Base-by-base conservation (phyloP, 2,113 vertebrate species). In the Gavialis gangeticus region DNA sequence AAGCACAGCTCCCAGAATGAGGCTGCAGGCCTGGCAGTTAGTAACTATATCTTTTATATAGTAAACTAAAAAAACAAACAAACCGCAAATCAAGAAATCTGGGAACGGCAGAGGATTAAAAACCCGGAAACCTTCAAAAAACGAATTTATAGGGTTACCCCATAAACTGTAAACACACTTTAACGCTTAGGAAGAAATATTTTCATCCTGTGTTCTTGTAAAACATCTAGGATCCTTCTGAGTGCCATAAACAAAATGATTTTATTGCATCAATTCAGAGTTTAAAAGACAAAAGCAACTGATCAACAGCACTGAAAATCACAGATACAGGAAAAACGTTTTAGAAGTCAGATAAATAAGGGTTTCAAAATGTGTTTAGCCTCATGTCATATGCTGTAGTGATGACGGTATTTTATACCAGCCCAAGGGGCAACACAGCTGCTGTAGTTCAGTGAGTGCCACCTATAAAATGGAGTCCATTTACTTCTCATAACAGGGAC, bases 391-490 rank as follows among this genome's bases (percentile, higher is more conserved):
- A 60, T 30, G 10, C 16, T 63, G 66, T 3, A 91, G 76, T 6
- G 0, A 73, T 3, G 14, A 73, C 21, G 13, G 66, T 11, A 22
- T 94, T 55, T 54, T 25, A 82, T 67, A 88, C 76, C 79, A 90
- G 27, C 59, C 85, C 6, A 6, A 5, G 24, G 69, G 62, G 46
- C 2, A 12, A 71, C n/a, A 87, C 37, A 58, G 67, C 75, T 1
- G 27, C 67, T 12, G 7, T 2, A 80, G 63, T 79, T 81, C 46
- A 30, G 79, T 97, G 84, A 96, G 84, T 34, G 85, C 16, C 89
- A 93, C 67, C 87, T 96, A 93, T 92, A 94, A 89, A 96, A 78
- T 12, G 6, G 95, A 92, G 95, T 94, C 91, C 96, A 94, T 95
- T 96, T 97, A 84, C 91, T 96, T 92, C 80, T 90, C 56, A 4